A percentile compares a stretch with the other conserved stretches of the same genome.
phyloP scores from a whole-genome alignment of 2,888 invertebrate genomes.

The Phortica okadai region DNA sequence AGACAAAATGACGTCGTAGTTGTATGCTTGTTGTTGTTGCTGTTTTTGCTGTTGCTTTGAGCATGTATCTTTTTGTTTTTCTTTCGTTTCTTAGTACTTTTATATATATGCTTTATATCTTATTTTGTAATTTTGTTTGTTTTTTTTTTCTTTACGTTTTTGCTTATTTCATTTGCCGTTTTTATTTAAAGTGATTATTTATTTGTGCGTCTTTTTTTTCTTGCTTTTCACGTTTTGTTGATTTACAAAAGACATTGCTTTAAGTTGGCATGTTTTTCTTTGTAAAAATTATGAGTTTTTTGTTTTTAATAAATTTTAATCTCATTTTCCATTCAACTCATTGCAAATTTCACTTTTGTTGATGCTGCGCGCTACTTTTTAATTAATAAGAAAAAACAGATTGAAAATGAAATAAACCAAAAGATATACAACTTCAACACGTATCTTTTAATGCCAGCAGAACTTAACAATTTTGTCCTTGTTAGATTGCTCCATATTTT shows the following conservation, averaged over 20 bases:
- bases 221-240: constrained; percentile 6
- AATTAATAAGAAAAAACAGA: no score
- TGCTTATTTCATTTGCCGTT: background rate
- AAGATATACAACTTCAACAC: background rate
- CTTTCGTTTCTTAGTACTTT: background rate
- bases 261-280: background rate
- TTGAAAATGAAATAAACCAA: no score
- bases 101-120: background rate
- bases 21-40: background rate
- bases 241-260: background rate
- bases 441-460: background rate
- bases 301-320: background rate
- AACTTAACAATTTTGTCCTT: background rate
- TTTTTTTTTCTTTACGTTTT: background rate
- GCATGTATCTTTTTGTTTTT: background rate
- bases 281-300: background rate
- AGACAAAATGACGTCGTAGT: constrained; percentile 9
- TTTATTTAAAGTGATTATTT: constrained; percentile 5
- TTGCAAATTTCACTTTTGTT: no score
- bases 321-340: background rate
- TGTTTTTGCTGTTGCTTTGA: background rate
- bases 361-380: no score
- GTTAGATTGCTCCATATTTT: background rate
- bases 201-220: constrained; percentile 16
- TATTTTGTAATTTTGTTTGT: background rate